Evolutionary conservation across 2,113 vertebrate genomes (phyloP).

Genomic region (Phylloscopus whistleri): DNA sequence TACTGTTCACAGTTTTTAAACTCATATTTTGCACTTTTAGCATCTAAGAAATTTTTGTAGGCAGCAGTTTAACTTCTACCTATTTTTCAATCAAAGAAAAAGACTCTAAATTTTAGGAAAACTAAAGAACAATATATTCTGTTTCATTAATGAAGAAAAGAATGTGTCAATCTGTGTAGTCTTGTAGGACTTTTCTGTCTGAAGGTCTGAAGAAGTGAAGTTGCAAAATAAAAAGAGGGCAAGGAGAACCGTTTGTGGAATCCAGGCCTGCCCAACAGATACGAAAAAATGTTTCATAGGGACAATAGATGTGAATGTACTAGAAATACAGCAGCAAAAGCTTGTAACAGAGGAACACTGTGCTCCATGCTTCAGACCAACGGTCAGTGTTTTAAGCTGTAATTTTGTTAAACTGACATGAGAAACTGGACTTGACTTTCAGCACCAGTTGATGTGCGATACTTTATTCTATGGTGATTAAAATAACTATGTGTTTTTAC

Average conservation of each 20-base stretch:
- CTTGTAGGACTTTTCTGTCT: neutral
- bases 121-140: neutral
- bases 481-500: neutral
- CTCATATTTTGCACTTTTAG: neutral
- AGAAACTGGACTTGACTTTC: neutral
- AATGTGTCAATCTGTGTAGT: neutral
- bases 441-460: accelerated
- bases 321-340: neutral
- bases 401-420: neutral
- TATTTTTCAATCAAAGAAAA: neutral
- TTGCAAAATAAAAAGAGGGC: neutral
- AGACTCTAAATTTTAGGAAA: neutral
- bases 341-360: neutral
- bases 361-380: neutral
- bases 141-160: neutral
- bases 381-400: neutral
- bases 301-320: neutral
- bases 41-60: neutral
- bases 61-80: neutral
- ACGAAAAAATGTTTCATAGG: neutral
- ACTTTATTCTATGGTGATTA: neutral
- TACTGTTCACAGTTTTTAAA: neutral
- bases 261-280: neutral
- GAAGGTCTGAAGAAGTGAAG: neutral
- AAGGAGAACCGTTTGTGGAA: accelerated